Evolutionary conservation across 2,797 vertebrate species (phyloP).

Genomic region (Arctocebus calabarensis): DNA sequence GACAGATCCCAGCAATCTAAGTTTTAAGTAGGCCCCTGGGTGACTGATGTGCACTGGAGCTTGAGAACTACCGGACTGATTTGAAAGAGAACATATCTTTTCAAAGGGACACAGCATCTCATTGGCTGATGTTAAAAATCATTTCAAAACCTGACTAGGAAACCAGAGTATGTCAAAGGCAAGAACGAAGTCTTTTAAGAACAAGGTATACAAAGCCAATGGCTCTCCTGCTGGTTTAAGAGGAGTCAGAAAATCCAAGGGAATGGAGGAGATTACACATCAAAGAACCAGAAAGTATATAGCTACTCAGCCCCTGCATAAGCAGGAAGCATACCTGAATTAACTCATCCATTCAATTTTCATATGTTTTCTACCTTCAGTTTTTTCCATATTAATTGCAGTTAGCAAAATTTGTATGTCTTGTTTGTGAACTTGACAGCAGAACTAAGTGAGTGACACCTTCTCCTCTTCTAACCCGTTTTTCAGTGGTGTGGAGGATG

Average conservation of each 20-base stretch:
- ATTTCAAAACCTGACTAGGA: conserved; percentile 11
- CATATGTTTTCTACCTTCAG: not conserved
- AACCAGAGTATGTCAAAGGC: not conserved
- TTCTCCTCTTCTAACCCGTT: not conserved
- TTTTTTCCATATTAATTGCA: conserved; percentile 9
- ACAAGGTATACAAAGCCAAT: not conserved
- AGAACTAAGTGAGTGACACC: not conserved
- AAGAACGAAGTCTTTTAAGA: conserved; percentile 48
- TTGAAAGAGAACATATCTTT: conserved; percentile 32
- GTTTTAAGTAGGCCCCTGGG: not conserved
- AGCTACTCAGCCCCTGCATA: not conserved
- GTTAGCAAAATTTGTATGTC: not conserved
- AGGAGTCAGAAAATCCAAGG: conserved; percentile 23
- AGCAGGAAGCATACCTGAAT: not conserved
- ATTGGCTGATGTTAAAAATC: conserved; percentile 49
- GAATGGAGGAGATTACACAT: not conserved
- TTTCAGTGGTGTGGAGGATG: not conserved
- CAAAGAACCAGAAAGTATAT: not conserved
- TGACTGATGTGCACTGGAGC: not conserved
- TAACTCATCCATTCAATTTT: not conserved
- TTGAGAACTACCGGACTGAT: not conserved
- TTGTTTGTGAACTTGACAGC: not conserved
- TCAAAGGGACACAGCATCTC: not conserved
- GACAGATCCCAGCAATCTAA: not conserved
- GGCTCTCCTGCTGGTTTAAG: not conserved